Percentiles rank a stretch among this genome's conserved stretches.
These are phyloP conservation scores for Megaceryle alcyon DNA, from an alignment of 2,797 vertebrate genomes.

Conservation along the genomic window DNA sequence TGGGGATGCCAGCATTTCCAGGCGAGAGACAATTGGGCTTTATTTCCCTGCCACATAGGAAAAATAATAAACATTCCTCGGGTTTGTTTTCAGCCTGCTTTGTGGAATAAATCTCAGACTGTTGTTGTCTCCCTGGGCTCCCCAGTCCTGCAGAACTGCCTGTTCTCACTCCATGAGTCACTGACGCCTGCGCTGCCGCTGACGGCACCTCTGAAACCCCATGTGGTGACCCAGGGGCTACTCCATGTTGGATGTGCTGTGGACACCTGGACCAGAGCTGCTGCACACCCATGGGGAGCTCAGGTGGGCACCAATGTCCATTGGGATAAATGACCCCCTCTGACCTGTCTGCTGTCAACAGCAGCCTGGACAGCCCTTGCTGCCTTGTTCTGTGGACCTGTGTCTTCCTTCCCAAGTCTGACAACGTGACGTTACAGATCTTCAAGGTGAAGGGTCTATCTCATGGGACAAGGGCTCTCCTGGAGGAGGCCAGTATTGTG, in stretches of 20 bases:
- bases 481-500: not conserved
- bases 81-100: conserved; percentile 63
- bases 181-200: not conserved
- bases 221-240: not conserved
- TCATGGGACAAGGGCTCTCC: not conserved
- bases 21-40: conserved; percentile 58
- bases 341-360: not conserved
- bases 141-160: not conserved
- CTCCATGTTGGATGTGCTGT: fast-evolving
- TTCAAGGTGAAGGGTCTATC: not conserved
- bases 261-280: not conserved
- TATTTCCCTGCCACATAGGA: conserved; percentile 56
- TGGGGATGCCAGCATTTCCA: conserved; percentile 58
- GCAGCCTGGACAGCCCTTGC: not conserved
- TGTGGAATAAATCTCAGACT: conserved; percentile 65
- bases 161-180: conserved; percentile 60
- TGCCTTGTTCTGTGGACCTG: not conserved
- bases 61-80: conserved; percentile 62
- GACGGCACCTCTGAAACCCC: not conserved
- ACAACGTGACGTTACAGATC: not conserved
- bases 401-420: not conserved
- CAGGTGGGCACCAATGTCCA: fast-evolving
- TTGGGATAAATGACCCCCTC: fast-evolving
- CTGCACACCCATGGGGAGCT: not conserved
- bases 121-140: conserved; percentile 54